Evolutionary conservation across 2,888 invertebrate genomes (phyloP).

Genomic region (Apotomis capreana): DNA sequence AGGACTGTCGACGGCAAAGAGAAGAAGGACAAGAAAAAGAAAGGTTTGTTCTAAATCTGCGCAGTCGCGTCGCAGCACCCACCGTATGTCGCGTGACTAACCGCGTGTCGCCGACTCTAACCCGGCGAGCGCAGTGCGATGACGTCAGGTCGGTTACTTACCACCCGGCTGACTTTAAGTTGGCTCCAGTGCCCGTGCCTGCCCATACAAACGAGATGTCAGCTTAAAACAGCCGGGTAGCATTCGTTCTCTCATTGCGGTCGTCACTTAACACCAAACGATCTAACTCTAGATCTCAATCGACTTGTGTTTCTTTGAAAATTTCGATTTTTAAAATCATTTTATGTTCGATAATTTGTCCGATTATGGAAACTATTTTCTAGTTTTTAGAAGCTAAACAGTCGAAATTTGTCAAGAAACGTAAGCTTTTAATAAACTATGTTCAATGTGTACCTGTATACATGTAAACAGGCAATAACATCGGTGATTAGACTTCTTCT

Average conservation of each 20-base stretch:
- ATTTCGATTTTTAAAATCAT: constrained; percentile 24
- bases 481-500: constrained; percentile 51
- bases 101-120: constrained; percentile 50
- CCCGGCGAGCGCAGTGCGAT: constrained; percentile 43
- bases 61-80: constrained; percentile 69
- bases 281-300: constrained; percentile 36
- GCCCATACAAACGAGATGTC: neutral
- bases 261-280: constrained; percentile 40
- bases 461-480: constrained; percentile 47
- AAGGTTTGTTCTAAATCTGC: constrained; percentile 90
- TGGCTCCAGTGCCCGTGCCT: neutral
- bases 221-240: constrained; percentile 11
- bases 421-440: constrained; percentile 46
- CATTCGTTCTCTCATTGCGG: constrained; percentile 48
- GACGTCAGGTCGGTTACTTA: constrained; percentile 49
- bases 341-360: constrained; percentile 1
- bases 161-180: constrained; percentile 34
- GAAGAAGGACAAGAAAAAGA: constrained; percentile 95
- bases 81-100: constrained; percentile 76
- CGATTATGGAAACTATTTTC: constrained; percentile 6
- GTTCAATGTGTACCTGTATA: constrained; percentile 44
- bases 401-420: constrained; percentile 54
- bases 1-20: constrained; percentile 93
- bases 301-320: constrained; percentile 36
- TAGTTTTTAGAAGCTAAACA: constrained; percentile 45